Evolutionary conservation across 2,888 invertebrate species (phyloP), one percentile per base, ranked within the genome.

Genomic region (Polymixis lichenea): DNA sequence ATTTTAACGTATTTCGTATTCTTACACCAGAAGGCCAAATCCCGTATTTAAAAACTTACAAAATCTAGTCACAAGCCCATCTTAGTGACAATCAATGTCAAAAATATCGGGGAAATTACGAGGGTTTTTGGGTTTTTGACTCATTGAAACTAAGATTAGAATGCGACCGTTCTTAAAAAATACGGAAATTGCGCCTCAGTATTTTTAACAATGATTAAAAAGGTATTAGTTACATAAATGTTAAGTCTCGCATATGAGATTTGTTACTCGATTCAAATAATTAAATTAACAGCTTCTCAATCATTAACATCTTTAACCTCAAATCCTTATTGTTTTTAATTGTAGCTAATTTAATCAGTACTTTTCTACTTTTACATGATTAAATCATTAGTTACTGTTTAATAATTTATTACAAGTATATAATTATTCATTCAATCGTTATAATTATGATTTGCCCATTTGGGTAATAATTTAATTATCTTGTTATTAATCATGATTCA

Each of bases 351-450:
- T 74, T 80, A 67, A 72, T 86, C 80, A 86, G 84, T 78, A 78
- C 84, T 62, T 80, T 74, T 76, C 72, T 73, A 77, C 72, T 69
- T 86, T 77, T 65, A 66, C 62, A 79, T 77, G 83, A 84, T 85
- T 81, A 55, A 80, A 77, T 86, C 64, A 77, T 72, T 77, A 69
- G 46, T 69, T 68, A 77, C 55, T 60, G 55, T 71, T 74, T 43
- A 38, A 56, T 66, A 58, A 76, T 82, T 80, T 72, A 77, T 56
- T 80, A 80, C 17, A 77, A 80, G 38, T 75, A 46, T 6, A 46
- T 46, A 49, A 61, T 74, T 76, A 72, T 46, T 64, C 1, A 61
- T 60, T 68, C 15, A 75, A 69, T 56, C 38, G 49, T 55, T 53
- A 61, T 28, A 76, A 80, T 67, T 51, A 62, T 66, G 55, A 60